Evolutionary conservation across 2,113 vertebrate genomes (phyloP), one percentile per base, ranked within the genome.

Genomic region (Theristicus caerulescens): DNA sequence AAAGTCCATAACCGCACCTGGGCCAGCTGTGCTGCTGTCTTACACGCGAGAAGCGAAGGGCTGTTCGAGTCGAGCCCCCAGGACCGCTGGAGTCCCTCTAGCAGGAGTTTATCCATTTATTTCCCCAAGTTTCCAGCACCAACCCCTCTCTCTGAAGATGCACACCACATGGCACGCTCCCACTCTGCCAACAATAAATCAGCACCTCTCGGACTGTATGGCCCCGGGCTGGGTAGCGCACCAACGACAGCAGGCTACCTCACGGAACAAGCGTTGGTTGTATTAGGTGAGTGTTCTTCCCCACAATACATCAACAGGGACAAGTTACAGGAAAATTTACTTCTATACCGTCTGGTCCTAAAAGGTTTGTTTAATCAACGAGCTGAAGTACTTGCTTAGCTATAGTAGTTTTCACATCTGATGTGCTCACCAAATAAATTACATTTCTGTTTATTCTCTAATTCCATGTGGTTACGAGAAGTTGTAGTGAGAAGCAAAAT

Each of bases 61-160:
- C 96, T 91, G 89, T 94, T 95, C 94, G 98, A 98, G 95, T 96
- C 86, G 81, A 94, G 86, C 92, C 96, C 95, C 97, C 91, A 86
- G 92, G 67, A 84, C 59, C 2, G 16, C 26, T 6, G 3, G 29
- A 6, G 9, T 38, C 97, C 97, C 95, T 94, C 64, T 55, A 91
- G 64, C 72, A 90, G 97, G 92, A 88, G 92, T 82, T 55, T 84
- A 98, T 92, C 82, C 96, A 98, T 98, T 97, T 98, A 32, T 42
- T 97, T 97, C 96, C 97, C 95, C 86, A 98, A 97, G 96, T 97
- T 98, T 97, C 96, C 95, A 95, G 97, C 96, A 96, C 97, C 86
- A 52, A 86, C 81, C 82, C 61, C 96, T 96, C 98, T 97, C 97
- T 93, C 95, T 71, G 86, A 15, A 69, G 93, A 84, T 87, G 82